Evolutionary conservation across 2,113 vertebrate genomes (phyloP).

Genomic region (Psittacara wagleri): DNA sequence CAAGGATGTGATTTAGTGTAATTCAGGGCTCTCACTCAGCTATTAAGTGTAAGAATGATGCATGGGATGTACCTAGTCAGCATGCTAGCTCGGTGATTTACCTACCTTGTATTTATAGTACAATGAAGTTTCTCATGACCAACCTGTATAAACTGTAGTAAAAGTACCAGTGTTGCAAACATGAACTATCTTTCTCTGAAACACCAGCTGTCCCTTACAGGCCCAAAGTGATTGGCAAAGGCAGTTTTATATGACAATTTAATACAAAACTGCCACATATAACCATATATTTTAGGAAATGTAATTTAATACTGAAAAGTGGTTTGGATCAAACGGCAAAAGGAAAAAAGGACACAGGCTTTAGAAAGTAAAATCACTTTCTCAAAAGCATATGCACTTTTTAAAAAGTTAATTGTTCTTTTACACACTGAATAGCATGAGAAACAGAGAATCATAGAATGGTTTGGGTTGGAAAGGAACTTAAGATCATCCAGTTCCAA

Average conservation of each 20-base stretch:
- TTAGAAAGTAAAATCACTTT: neutral
- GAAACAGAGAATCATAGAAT: neutral
- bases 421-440: neutral
- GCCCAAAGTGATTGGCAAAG: neutral
- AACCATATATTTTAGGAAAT: neutral
- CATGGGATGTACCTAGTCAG: slow-evolving; percentile 58
- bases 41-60: slow-evolving; percentile 61
- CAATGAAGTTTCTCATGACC: slow-evolving; percentile 15
- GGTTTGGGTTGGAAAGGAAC: neutral
- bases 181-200: neutral
- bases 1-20: slow-evolving; percentile 59
- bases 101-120: slow-evolving; percentile 46
- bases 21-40: slow-evolving; percentile 65
- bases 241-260: neutral
- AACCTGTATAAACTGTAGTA: neutral
- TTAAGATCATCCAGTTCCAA: neutral
- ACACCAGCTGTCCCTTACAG: neutral
- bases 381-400: fast-evolving
- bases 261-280: neutral
- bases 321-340: neutral
- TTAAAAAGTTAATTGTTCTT: neutral
- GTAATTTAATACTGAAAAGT: neutral
- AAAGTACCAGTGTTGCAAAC: neutral
- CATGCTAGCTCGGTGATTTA: slow-evolving; percentile 57
- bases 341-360: neutral